Evolutionary conservation across 2,888 invertebrate species (phyloP).

Genomic region (Hyppa rectilinea): DNA sequence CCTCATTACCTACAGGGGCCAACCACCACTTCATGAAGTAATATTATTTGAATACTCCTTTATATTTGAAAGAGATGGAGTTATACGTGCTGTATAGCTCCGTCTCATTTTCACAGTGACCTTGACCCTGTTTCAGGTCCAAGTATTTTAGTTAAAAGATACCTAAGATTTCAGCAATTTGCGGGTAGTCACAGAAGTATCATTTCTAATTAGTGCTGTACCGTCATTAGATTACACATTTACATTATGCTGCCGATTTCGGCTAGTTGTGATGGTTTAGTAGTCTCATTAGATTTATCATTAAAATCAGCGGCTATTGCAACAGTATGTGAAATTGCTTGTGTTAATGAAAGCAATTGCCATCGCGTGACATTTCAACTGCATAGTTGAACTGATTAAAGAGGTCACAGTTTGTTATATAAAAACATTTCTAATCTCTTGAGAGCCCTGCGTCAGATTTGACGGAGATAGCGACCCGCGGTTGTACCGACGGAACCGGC

Average conservation of each 20-base stretch:
- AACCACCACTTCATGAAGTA: too few relatives aligned
- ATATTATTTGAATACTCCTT: too few relatives aligned
- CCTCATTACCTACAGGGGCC: not conserved
- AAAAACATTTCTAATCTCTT: conserved; percentile 70
- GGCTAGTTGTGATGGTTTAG: conserved; percentile 60
- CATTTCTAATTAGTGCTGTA: conserved; percentile 25
- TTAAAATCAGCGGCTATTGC: conserved; percentile 46
- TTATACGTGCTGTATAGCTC: too few relatives aligned
- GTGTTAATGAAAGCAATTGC: conserved; percentile 62
- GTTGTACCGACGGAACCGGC: conserved; percentile 82
- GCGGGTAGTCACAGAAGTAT: not conserved
- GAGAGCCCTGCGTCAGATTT: conserved; percentile 76
- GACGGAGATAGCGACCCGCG: conserved; percentile 76
- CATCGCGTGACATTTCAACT: conserved; percentile 62
- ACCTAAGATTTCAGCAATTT: conserved; percentile 5
- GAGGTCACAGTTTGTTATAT: conserved; percentile 64
- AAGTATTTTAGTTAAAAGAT: too few relatives aligned
- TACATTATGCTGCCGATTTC: conserved; percentile 33
- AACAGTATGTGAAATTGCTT: conserved; percentile 48
- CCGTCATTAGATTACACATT: conserved; percentile 13
- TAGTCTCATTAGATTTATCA: conserved; percentile 52
- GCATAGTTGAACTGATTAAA: conserved; percentile 58
- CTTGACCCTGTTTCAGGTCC: too few relatives aligned
- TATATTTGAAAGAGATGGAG: too few relatives aligned
- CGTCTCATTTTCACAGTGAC: too few relatives aligned